These are phyloP conservation scores for Dromococcyx pavoninus DNA, from an alignment of 2,797 vertebrate genomes.

Conservation along the genomic window DNA sequence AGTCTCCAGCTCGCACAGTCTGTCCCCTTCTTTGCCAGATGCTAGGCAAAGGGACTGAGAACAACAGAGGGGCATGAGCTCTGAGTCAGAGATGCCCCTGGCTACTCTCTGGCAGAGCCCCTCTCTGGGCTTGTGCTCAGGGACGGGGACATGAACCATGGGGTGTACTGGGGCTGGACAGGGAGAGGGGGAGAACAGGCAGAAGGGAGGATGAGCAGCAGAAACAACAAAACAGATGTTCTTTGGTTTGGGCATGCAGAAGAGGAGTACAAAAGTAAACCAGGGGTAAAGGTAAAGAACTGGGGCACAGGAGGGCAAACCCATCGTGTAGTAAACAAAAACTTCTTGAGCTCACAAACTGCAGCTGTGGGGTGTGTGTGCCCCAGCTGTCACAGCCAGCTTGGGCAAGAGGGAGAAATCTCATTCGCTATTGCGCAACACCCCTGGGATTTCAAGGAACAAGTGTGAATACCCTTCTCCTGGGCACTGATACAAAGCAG, in stretches of 20 bases:
- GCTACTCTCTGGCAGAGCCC: background rate
- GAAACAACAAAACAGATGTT: background rate
- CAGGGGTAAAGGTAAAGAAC: background rate
- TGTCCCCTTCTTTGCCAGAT: background rate
- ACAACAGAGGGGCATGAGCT: background rate
- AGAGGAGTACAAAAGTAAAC: background rate
- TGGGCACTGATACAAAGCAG: background rate
- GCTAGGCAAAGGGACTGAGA: background rate
- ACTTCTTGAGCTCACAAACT: background rate
- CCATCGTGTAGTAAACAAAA: background rate
- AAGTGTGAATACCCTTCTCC: background rate
- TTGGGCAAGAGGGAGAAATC: slow-evolving; percentile 25
- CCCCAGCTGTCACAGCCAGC: background rate
- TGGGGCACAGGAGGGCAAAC: background rate
- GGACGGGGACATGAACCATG: accelerated
- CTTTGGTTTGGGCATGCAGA: background rate
- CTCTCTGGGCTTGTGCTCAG: accelerated
- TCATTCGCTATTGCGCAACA: background rate
- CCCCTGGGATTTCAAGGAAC: background rate
- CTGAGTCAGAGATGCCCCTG: accelerated
- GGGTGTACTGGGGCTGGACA: background rate
- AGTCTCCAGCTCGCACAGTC: background rate
- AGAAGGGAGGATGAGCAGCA: background rate
- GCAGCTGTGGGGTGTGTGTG: background rate
- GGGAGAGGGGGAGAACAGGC: background rate